phyloP scores from a whole-genome alignment of 2,888 invertebrate genomes.

The Lithophane ornitopus region DNA sequence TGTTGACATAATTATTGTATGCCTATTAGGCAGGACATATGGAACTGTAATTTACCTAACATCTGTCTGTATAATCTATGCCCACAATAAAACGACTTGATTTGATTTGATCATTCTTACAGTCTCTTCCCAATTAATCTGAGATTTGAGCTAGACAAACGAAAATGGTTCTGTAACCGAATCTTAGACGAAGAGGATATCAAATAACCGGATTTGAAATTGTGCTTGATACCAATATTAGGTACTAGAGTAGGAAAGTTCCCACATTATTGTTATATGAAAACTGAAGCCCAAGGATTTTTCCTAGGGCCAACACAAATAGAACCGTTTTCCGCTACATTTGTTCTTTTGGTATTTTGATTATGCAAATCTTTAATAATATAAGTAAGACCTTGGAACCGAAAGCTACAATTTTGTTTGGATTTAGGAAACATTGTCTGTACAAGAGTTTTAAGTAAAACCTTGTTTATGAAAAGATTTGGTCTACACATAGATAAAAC shows the following conservation, averaged over 20 bases:
- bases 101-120: no score
- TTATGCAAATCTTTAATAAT: slow-evolving; percentile 64
- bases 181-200: background rate
- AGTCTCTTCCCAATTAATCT: slow-evolving; percentile 12
- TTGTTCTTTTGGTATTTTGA: slow-evolving; percentile 49
- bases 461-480: slow-evolving; percentile 41
- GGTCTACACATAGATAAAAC: slow-evolving; percentile 6
- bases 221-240: slow-evolving; percentile 5
- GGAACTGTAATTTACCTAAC: no score
- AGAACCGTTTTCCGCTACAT: slow-evolving; percentile 33
- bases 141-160: background rate
- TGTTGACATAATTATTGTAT: no score
- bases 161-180: background rate
- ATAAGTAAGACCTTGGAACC: slow-evolving; percentile 46
- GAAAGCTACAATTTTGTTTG: slow-evolving; percentile 48
- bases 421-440: slow-evolving; percentile 46
- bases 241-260: background rate
- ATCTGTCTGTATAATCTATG: no score
- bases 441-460: slow-evolving; percentile 37
- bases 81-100: no score
- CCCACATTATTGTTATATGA: background rate
- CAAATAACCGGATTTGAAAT: slow-evolving; percentile 8
- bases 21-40: no score
- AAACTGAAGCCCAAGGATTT: slow-evolving; percentile 6
- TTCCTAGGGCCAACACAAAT: slow-evolving; percentile 45